Evolutionary conservation across 2,113 vertebrate species (phyloP).

Genomic region (Dicentrarchus labrax): DNA sequence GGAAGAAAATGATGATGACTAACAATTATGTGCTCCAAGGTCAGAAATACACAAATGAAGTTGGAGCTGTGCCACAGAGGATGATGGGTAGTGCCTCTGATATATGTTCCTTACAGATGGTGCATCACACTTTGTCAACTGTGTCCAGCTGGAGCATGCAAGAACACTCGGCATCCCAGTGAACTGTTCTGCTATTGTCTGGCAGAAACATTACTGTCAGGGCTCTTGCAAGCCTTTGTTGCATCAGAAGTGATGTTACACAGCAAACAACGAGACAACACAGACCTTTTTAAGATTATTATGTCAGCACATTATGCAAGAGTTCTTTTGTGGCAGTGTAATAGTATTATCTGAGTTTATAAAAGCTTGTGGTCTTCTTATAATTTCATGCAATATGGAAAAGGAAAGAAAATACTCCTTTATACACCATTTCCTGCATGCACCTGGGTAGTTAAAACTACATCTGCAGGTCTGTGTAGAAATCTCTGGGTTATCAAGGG

Average conservation of each 20-base stretch:
- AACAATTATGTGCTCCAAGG: slow-evolving; percentile 76
- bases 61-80: slow-evolving; percentile 54
- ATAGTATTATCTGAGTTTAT: slow-evolving; percentile 17
- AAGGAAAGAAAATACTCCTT: neutral
- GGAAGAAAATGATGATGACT: slow-evolving; percentile 74
- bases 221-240: slow-evolving; percentile 45
- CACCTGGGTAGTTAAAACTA: no score
- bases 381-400: neutral
- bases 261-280: slow-evolving; percentile 1
- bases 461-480: no score
- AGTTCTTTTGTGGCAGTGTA: neutral
- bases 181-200: slow-evolving; percentile 59
- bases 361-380: neutral
- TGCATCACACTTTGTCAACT: slow-evolving; percentile 61
- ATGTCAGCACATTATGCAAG: slow-evolving; percentile 27
- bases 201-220: slow-evolving; percentile 44
- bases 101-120: slow-evolving; percentile 74
- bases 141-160: slow-evolving; percentile 69
- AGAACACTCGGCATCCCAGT: slow-evolving; percentile 33
- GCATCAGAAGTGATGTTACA: slow-evolving; percentile 21
- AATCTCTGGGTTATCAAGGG: neutral
- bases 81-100: slow-evolving; percentile 63
- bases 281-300: slow-evolving; percentile 21
- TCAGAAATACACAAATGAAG: slow-evolving; percentile 71
- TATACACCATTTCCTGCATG: neutral